phyloP scores from a whole-genome alignment of 1,140 invertebrate genomes.

The Drosophila sturtevanti region DNA sequence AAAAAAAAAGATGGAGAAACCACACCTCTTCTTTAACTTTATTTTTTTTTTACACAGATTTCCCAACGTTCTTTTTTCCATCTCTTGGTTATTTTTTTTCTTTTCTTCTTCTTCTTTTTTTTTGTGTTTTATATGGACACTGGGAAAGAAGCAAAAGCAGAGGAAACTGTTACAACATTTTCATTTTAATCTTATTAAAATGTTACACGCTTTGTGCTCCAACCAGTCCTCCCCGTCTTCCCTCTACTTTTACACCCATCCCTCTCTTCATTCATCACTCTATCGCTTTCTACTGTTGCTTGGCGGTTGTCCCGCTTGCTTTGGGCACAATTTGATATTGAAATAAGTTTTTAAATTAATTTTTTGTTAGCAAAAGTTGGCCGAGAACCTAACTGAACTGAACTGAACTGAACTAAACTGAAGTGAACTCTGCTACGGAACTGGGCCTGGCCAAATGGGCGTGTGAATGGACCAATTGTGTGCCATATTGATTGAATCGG shows the following conservation, averaged over 20 bases:
- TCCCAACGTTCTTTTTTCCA: background rate
- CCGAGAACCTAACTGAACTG: slow-evolving; percentile 11
- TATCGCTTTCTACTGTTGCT: background rate
- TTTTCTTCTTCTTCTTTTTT: slow-evolving; percentile 26
- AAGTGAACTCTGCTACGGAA: slow-evolving; percentile 40
- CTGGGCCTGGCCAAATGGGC: slow-evolving; percentile 59
- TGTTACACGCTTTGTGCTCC: slow-evolving; percentile 58
- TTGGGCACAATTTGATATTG: slow-evolving; percentile 68
- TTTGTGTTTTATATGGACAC: slow-evolving; percentile 16
- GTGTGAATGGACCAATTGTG: slow-evolving; percentile 79
- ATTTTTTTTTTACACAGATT: slow-evolving; percentile 31
- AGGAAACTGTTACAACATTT: slow-evolving; percentile 75
- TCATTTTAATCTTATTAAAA: slow-evolving; percentile 81
- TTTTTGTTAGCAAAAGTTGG: slow-evolving; percentile 75
- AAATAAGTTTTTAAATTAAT: slow-evolving; percentile 81
- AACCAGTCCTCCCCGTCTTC: slow-evolving; percentile 7
- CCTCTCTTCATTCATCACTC: background rate
- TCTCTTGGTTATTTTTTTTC: background rate
- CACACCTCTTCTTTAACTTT: slow-evolving; percentile 30
- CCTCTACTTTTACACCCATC: background rate
- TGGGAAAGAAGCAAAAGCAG: slow-evolving; percentile 15
- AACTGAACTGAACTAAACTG: background rate
- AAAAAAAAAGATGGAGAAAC: background rate
- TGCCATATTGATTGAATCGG: slow-evolving; percentile 73
- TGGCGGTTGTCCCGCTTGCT: slow-evolving; percentile 11